phyloP scores from a whole-genome alignment of 2,113 vertebrate genomes.

The Ochotona princeps region DNA sequence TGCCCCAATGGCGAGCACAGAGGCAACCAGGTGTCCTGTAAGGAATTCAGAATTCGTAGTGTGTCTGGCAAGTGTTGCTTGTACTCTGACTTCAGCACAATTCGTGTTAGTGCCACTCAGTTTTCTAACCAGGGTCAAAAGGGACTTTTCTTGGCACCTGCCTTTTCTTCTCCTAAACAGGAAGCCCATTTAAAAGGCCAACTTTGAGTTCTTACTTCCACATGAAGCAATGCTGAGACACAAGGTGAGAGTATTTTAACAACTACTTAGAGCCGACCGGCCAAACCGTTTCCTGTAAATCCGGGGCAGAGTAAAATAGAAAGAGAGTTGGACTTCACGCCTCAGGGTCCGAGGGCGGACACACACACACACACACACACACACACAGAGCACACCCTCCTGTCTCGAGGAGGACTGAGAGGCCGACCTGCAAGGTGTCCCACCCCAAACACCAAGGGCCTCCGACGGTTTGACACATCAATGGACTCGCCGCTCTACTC shows the following conservation, averaged over 20 bases:
- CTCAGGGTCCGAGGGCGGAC: neutral
- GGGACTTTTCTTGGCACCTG: conserved; percentile 66
- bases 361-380: too few species aligned
- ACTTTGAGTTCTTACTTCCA: conserved; percentile 39
- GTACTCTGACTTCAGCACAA: conserved; percentile 13
- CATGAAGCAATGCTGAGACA: conserved; percentile 69
- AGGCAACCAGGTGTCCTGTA: neutral
- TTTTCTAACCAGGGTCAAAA: neutral
- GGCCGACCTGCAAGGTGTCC: conserved; percentile 10
- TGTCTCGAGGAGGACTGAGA: conserved; percentile 45
- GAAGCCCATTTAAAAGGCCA: conserved; percentile 60
- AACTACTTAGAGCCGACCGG: neutral
- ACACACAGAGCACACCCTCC: conserved; percentile 29
- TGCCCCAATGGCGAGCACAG: neutral
- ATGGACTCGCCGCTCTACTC: conserved; percentile 60
- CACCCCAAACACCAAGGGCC: conserved; percentile 69
- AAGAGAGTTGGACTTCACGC: conserved; percentile 4
- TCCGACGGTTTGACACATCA: conserved; percentile 74
- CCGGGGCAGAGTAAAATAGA: neutral
- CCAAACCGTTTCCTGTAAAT: conserved; percentile 50
- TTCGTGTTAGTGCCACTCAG: neutral
- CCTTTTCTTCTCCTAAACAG: conserved; percentile 47
- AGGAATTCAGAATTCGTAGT: neutral
- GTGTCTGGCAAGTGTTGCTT: neutral
- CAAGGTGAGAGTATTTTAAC: conserved; percentile 5